A percentile compares a stretch with the other conserved stretches of the same genome.
These are phyloP conservation scores for Aegithalos caudatus DNA, from an alignment of 2,113 vertebrate species.

Conservation along the genomic window DNA sequence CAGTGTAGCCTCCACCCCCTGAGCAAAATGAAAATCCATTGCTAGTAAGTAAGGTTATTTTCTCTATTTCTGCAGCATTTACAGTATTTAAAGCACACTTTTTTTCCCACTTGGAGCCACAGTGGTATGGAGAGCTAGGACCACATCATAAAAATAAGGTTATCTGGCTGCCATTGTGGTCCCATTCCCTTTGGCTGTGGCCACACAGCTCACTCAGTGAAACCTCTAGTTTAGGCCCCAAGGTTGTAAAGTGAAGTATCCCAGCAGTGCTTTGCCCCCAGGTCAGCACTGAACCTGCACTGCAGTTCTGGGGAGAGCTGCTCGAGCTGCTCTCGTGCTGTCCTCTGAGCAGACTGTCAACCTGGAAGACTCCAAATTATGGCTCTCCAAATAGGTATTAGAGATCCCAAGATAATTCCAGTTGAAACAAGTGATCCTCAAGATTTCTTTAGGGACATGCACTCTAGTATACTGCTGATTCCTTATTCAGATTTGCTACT, in stretches of 20 bases:
- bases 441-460: background rate
- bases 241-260: background rate
- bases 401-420: background rate
- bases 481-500: background rate
- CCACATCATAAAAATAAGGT: background rate
- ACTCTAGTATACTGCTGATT: background rate
- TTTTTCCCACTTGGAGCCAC: background rate
- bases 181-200: background rate
- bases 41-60: background rate
- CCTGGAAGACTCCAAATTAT: background rate
- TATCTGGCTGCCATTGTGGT: background rate
- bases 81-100: background rate
- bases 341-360: background rate
- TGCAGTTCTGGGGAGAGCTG: background rate
- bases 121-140: background rate
- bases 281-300: background rate
- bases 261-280: background rate
- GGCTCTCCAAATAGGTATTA: background rate
- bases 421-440: background rate
- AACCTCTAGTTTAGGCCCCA: background rate
- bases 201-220: background rate
- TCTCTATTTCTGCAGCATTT: background rate
- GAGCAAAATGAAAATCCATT: background rate
- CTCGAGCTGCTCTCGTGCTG: background rate
- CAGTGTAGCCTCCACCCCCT: background rate